Percentiles rank a stretch among this genome's conserved stretches.
These are phyloP conservation scores for Drosophila littoralis DNA, from an alignment of 1,140 invertebrate genomes.

Conservation along the genomic window DNA sequence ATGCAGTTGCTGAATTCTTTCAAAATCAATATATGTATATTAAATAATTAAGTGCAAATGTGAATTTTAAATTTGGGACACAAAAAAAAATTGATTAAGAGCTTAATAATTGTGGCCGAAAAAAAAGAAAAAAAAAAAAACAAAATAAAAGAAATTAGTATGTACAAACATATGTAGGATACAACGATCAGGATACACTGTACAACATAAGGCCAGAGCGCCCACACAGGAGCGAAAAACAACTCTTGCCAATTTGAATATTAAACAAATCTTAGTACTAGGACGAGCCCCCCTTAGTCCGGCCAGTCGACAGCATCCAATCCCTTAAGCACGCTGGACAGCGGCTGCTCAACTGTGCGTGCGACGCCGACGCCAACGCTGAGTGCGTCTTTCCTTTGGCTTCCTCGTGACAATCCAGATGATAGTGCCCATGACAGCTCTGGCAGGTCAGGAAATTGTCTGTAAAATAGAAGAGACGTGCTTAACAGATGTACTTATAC, in stretches of 20 bases:
- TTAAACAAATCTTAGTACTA: constrained; percentile 35
- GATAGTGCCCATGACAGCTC: constrained; percentile 39
- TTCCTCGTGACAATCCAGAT: constrained; percentile 49
- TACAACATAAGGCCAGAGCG: constrained; percentile 15
- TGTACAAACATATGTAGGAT: constrained; percentile 34
- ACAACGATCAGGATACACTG: constrained; percentile 18
- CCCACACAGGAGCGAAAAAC: constrained; percentile 8
- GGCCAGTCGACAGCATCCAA: background rate
- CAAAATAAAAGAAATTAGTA: constrained; percentile 16
- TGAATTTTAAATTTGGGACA: background rate
- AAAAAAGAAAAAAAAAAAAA: background rate
- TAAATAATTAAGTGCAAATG: background rate
- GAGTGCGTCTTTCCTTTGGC: constrained; percentile 27
- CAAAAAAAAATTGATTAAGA: background rate
- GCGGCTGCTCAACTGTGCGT: constrained; percentile 26
- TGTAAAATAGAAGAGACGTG: background rate
- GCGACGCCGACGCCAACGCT: background rate
- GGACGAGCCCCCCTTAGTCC: constrained; percentile 23
- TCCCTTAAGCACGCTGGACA: constrained; percentile 46
- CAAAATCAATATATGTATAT: constrained; percentile 19
- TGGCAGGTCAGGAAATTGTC: constrained; percentile 38
- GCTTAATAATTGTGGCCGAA: background rate
- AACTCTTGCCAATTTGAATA: constrained; percentile 4
- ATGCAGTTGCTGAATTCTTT: constrained; percentile 10
- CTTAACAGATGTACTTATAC: no score